These are phyloP conservation scores for Atherix ibis DNA, from an alignment of 2,888 invertebrate species.

Conservation along the genomic window DNA sequence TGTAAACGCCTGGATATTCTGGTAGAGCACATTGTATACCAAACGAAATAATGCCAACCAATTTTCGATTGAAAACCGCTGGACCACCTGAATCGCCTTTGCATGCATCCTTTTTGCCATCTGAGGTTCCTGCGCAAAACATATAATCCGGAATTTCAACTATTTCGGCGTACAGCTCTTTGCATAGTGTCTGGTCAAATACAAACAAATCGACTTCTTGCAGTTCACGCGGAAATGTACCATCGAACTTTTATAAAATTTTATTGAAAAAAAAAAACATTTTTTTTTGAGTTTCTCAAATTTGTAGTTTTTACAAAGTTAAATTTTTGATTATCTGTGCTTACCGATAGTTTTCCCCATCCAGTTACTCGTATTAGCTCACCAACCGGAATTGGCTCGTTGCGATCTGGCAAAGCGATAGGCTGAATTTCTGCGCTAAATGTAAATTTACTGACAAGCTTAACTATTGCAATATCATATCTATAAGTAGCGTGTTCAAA, in stretches of 20 bases:
- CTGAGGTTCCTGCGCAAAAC: slow-evolving; percentile 10
- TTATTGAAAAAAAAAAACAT: background rate
- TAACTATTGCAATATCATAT: slow-evolving; percentile 36
- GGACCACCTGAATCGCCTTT: slow-evolving; percentile 12
- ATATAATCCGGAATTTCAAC: slow-evolving; percentile 6
- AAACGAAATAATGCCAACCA: slow-evolving; percentile 10
- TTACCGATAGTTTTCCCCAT: slow-evolving; percentile 8
- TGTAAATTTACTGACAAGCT: slow-evolving; percentile 30
- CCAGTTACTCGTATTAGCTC: slow-evolving; percentile 7
- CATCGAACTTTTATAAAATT: slow-evolving; percentile 5
- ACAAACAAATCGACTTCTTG: slow-evolving; percentile 7
- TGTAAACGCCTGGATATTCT: slow-evolving; percentile 9
- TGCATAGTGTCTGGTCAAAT: slow-evolving; percentile 4
- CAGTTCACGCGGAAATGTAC: slow-evolving; percentile 4
- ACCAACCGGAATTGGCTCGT: slow-evolving; percentile 7
- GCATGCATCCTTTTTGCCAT: slow-evolving; percentile 10
- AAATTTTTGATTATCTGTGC: too few relatives aligned
- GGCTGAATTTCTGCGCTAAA: slow-evolving; percentile 26
- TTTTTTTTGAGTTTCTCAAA: background rate
- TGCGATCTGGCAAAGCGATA: slow-evolving; percentile 25
- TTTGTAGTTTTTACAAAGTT: background rate
- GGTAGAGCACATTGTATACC: slow-evolving; percentile 9
- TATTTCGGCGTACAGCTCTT: slow-evolving; percentile 2
- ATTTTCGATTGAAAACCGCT: slow-evolving; percentile 5
- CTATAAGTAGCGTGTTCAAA: slow-evolving; percentile 29